Conservation (phyloP, 2,797 vertebrate species). For the Lepidocolaptes lacrymiger region DNA sequence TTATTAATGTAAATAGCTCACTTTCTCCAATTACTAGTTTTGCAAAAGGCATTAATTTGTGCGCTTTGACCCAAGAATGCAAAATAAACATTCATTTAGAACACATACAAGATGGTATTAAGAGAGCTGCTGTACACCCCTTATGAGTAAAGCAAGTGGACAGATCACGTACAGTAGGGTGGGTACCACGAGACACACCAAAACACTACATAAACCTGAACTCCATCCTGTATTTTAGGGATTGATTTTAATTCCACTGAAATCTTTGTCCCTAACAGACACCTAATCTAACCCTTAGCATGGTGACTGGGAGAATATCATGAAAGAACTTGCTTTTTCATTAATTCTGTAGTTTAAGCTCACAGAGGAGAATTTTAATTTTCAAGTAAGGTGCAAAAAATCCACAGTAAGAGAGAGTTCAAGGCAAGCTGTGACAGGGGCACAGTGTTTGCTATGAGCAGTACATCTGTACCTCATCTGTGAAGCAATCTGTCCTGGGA, state of each 20-base stretch:
- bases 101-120: neutral
- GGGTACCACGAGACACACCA: neutral
- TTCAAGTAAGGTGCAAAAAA: neutral
- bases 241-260: neutral
- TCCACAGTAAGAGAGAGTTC: neutral
- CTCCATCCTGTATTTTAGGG: neutral
- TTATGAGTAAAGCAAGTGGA: neutral
- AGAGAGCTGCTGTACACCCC: neutral
- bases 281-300: neutral
- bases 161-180: neutral
- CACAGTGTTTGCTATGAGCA: neutral
- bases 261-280: neutral
- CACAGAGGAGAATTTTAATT: neutral
- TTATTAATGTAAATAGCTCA: neutral
- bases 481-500: neutral
- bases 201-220: neutral
- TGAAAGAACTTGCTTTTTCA: neutral
- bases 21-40: neutral
- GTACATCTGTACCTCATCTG: neutral
- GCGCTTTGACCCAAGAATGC: neutral
- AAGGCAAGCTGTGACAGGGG: neutral
- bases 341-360: neutral
- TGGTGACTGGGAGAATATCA: neutral
- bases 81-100: neutral
- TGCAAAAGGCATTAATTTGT: neutral